Conservation (phyloP, 2,888 invertebrate species). For the Mongoloraphidia duomilia region DNA sequence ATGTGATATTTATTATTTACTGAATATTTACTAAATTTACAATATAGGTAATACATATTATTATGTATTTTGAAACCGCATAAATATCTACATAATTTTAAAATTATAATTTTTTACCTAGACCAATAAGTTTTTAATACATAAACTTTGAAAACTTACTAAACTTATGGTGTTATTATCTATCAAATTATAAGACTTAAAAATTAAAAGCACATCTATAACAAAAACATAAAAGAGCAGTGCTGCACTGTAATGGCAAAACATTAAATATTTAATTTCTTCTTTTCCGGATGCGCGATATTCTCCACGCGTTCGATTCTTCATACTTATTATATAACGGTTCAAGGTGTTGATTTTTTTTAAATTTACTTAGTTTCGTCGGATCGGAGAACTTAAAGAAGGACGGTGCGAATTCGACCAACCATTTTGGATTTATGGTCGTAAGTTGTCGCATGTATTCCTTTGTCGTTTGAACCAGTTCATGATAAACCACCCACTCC, state of each 20-base stretch:
- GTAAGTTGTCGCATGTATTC: conserved; percentile 99
- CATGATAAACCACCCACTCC: conserved; percentile 99
- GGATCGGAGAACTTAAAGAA: conserved; percentile 99
- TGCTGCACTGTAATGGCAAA: neutral
- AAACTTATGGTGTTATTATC: no score
- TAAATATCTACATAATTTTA: no score
- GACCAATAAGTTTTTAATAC: no score
- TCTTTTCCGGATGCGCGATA: conserved; percentile 78
- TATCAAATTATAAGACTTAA: no score
- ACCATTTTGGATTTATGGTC: conserved; percentile 94
- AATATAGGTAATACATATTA: no score
- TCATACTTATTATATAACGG: conserved; percentile 98
- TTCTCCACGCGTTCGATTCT: conserved; percentile 98
- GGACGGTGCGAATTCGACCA: conserved; percentile 97
- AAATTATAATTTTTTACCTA: no score
- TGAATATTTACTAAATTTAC: no score
- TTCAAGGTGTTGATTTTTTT: conserved; percentile 96
- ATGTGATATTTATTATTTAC: no score
- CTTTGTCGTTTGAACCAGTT: conserved; percentile 95
- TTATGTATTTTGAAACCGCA: no score
- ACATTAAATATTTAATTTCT: conserved; percentile 48
- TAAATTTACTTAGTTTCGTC: conserved; percentile 94
- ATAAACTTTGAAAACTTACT: no score
- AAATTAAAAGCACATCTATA: no score
- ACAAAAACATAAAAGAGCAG: no score